Percentiles rank a stretch among this genome's conserved stretches.
These are phyloP conservation scores for Ryuthela nishihirai DNA, from an alignment of 2,888 invertebrate genomes.

Conservation along the genomic window DNA sequence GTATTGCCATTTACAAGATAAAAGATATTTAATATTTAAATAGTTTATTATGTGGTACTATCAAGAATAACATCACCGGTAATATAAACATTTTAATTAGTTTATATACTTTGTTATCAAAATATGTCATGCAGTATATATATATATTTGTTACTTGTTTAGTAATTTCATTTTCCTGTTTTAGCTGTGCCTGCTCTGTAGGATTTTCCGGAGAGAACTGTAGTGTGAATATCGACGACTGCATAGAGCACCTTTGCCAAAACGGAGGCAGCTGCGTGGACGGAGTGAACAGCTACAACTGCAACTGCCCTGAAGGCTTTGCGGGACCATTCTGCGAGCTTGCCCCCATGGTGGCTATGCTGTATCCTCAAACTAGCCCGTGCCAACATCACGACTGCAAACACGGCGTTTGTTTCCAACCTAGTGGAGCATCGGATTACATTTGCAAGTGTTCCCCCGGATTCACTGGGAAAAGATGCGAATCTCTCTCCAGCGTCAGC, in stretches of 20 bases:
- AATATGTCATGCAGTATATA: too few relatives aligned
- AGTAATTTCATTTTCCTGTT: too few relatives aligned
- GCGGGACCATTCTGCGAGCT: conserved; percentile 93
- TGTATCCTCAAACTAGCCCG: conserved; percentile 84
- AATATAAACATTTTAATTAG: too few relatives aligned
- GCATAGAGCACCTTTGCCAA: conserved; percentile 91
- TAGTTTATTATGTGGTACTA: too few relatives aligned
- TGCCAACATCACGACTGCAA: conserved; percentile 95
- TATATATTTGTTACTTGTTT: too few relatives aligned
- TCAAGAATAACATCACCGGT: too few relatives aligned
- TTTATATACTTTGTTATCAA: too few relatives aligned
- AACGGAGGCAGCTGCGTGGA: conserved; percentile 92
- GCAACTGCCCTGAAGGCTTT: conserved; percentile 82
- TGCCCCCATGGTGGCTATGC: conserved; percentile 73
- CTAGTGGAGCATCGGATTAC: conserved; percentile 70
- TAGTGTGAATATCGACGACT: conserved; percentile 89
- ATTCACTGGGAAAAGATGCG: conserved; percentile 92
- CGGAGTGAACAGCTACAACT: conserved; percentile 84
- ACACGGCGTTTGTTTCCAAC: conserved; percentile 94
- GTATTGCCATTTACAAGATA: too few relatives aligned
- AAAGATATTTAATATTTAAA: too few relatives aligned
- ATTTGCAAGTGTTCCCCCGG: conserved; percentile 94
- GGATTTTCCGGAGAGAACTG: conserved; percentile 93
- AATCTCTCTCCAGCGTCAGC: conserved; percentile 79
- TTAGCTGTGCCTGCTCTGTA: conserved; percentile 53